Base-by-base conservation (phyloP, 2,888 invertebrate genomes). In the Papilio elwesi region DNA sequence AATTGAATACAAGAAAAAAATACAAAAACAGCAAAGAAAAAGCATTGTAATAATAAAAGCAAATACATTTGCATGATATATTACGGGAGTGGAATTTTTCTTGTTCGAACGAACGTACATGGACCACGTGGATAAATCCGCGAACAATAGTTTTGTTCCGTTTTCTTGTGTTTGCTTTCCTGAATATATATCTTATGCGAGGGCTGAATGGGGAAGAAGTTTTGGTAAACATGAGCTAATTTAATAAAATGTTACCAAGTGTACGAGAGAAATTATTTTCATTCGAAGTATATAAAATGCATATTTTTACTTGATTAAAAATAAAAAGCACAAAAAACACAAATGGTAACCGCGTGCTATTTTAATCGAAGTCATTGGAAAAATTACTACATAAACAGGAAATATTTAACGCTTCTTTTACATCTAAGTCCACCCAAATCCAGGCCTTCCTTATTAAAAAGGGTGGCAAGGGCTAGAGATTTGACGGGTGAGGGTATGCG, bases 91-190 rank as follows among this genome's bases (percentile, higher is more conserved):
- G 5, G 55, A 12, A 12, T 57, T 57, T 68, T 49, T 26, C 51
- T 13, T 38, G 10, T 59, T 43, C 36, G 49, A 48, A 68, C 43
- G 38, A 68, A 68, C 59, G n/a, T 49, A 38, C 49, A 68, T 49
- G 59, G n/a, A 68, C 62, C 48, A 49, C 51, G 59, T 59, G 38
- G 49, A 68, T 68, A 68, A 68, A 68, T 68, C 59, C 49, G 38
- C 59, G 47, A 48, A 38, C 51, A 51, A 62, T 62, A 59, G 68
- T 68, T 68, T 52, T 36, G 26, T 49, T 62, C 59, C 49, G 59
- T 59, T 68, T 51, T 43, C 55, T 55, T 59, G 36, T 36, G 59
- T 49, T 68, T 68, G 59, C 49, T 68, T 59, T 49, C 51, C 59
- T 49, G 59, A 62, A 68, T 68, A 68, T 26, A 26, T 38, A 38